A percentile compares a stretch with the other conserved stretches of the same genome.
Evolutionary conservation across 1,140 invertebrate species (phyloP).

Genomic region (Kradibia gibbosae): DNA sequence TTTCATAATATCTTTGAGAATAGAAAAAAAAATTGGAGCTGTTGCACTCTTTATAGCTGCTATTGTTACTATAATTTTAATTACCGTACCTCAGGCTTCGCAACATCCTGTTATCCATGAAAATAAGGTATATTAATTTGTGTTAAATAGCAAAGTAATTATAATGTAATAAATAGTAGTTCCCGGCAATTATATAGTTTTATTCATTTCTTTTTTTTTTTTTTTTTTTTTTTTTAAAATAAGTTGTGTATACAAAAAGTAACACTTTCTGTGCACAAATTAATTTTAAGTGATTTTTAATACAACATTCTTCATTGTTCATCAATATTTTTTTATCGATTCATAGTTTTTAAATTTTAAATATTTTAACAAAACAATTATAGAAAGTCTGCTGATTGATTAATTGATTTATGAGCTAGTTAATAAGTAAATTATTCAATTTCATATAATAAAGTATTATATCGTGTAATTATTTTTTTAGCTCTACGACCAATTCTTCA

Average conservation of each 20-base stretch:
- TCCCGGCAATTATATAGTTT: background rate
- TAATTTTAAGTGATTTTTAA: too few species aligned
- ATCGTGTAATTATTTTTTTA: slow-evolving; percentile 65
- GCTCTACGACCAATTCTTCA: slow-evolving; percentile 75
- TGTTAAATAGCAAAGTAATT: background rate
- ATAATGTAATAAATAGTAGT: background rate
- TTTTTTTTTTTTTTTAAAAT: background rate
- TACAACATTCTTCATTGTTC: too few species aligned
- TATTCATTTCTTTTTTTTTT: background rate
- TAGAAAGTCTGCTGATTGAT: too few species aligned
- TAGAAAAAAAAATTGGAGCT: slow-evolving; percentile 74
- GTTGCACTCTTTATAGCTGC: slow-evolving; percentile 69
- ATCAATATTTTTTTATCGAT: too few species aligned
- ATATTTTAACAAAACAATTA: too few species aligned
- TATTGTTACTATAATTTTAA: slow-evolving; percentile 72
- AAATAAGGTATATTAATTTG: slow-evolving; percentile 60
- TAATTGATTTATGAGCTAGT: too few species aligned
- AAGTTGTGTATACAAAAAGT: too few species aligned
- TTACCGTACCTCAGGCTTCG: slow-evolving; percentile 72
- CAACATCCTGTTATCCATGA: slow-evolving; percentile 59
- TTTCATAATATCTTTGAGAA: slow-evolving; percentile 74
- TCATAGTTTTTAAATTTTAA: too few species aligned
- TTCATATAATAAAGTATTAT: slow-evolving; percentile 41
- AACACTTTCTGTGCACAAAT: too few species aligned
- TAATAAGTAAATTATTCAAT: too few species aligned